Conservation (phyloP, 1,140 invertebrate species). For the Drosophila sturtevanti region DNA sequence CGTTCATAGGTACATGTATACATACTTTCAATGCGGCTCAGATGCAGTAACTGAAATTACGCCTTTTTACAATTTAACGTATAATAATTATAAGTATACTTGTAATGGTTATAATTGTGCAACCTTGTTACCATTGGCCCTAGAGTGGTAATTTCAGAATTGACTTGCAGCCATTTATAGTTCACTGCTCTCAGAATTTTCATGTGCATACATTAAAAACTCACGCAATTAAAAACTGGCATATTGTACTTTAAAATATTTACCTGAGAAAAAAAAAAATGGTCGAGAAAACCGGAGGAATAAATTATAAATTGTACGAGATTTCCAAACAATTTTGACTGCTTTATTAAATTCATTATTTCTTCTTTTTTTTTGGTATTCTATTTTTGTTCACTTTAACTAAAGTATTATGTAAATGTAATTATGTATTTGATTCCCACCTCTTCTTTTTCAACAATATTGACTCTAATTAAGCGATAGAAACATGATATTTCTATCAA, state of each 20-base stretch:
- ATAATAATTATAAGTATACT: neutral
- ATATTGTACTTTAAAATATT: neutral
- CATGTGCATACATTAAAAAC: neutral
- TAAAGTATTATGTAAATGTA: no score
- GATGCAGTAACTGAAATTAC: neutral
- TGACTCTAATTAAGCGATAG: no score
- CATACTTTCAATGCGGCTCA: neutral
- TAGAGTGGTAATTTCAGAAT: neutral
- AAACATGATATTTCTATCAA: no score
- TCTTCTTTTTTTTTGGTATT: neutral
- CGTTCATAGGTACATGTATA: neutral
- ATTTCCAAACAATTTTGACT: neutral
- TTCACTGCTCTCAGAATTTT: neutral
- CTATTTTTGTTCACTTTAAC: no score
- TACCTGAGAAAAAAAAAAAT: neutral
- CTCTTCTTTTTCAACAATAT: no score
- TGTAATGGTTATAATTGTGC: neutral
- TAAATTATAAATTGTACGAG: neutral
- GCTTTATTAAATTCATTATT: neutral
- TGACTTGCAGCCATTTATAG: constrained; percentile 5
- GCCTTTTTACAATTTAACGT: neutral
- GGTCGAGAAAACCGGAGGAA: neutral
- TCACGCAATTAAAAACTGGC: neutral
- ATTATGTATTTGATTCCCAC: no score
- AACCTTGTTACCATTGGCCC: neutral